Evolutionary conservation across 2,113 vertebrate genomes (phyloP), one percentile per base, ranked within the genome.

Genomic region (Gymnobelideus leadbeateri): DNA sequence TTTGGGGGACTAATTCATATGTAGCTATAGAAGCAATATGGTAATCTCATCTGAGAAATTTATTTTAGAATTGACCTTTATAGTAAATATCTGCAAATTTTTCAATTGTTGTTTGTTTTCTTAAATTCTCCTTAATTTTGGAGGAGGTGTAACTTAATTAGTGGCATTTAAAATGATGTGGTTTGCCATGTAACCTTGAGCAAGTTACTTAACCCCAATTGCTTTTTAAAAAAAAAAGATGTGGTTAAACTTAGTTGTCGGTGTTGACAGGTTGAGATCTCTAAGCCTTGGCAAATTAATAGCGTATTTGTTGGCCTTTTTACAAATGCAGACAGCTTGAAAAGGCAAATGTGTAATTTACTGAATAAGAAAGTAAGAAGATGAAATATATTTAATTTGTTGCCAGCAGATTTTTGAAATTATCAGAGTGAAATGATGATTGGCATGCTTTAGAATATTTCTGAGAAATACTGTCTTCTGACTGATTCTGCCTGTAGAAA

Each of bases 91-190:
- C 11, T 77, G 68, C 68, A 84, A 19, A 43, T 84, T 77, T 77
- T 77, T 43, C 68, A 21, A 84, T 25, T 43, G 37, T 50, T 46
- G 3, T 90, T 95, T 51, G 37, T 93, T 90, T 93, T 93, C 51
- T 96, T 26, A 91, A 95, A 26, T 25, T 19, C 90, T 51, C 77
- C 51, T 90, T 94, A 89, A 93, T 94, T 95, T 68, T 9, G 57
- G 28, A 37, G 57, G 57, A 68, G 3, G 14, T 68, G 57, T 28
- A 68, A 37, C 11, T 68, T 92, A 89, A 11, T 55, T 37, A 26
- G 51, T 14, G n/a, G 47, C 26, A 89, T 26, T 93, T 93, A 96
- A 94, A 61, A 89, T 92, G 51, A 61, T 68, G 28, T 43, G 24
- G 57, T 68, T 68, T n/a, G n/a, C n/a, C n/a, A n/a, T n/a, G n/a